Evolutionary conservation across 2,888 invertebrate species (phyloP), one percentile per base, ranked within the genome.

Genomic region (Tholera decimalis): DNA sequence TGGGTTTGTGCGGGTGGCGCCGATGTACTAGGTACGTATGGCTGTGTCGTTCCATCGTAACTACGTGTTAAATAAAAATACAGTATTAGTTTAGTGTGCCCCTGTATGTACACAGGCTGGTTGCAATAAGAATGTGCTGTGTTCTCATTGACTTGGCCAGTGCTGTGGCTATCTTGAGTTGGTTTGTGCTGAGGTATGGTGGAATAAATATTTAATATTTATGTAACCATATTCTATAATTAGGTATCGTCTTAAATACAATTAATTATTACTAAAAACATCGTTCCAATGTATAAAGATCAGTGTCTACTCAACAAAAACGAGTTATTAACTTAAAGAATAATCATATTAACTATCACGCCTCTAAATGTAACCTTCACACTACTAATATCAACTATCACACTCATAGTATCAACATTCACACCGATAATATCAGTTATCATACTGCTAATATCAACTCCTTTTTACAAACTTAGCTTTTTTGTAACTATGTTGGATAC

Each of bases 41-140:
- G 92, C 87, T 92, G 90, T 89, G 95, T 95, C 58, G 92, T 92
- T 68, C 88, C 94, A 89, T 94, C 94, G 83, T 89, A 91, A 91
- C 95, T 95, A 82, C 84, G 86, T 85, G 83, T 86, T 89, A 75
- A 76, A n/a, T n/a, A n/a, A 74, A 74, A 74, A 74, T 74, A 83
- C 74, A 82, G 61, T 60, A 92, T 94, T 94, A 93, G 88, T 91
- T 85, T 72, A 70, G 79, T 83, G 76, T 78, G 69, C 70, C 67
- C 82, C 68, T 80, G 77, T 80, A 61, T 92, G 88, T 91, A 85
- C 89, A 91, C 91, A 88, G 74, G 81, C 88, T 87, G 91, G 86
- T 83, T 65, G 44, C 70, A 86, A 88, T 88, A 89, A 90, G 90
- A 90, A 69, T 89, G 69, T 90, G 83, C 73, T 65, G 53, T 67